Evolutionary conservation across 2,797 vertebrate species (phyloP).

Genomic region (Galagoides demidoff): DNA sequence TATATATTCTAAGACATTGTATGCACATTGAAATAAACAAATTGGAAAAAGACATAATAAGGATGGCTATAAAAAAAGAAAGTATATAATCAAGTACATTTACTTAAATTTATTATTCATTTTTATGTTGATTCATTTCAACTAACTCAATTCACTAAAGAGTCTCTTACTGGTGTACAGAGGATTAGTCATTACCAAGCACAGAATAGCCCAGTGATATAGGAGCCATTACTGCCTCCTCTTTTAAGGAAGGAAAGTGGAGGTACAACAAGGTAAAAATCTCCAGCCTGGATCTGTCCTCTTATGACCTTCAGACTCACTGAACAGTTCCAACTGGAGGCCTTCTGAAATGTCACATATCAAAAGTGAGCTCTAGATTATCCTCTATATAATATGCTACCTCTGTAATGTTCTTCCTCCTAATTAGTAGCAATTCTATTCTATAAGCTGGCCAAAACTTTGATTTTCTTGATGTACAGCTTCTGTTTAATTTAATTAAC

Average conservation of each 20-base stretch:
- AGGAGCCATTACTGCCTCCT: background rate
- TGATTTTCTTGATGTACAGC: background rate
- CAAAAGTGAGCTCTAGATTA: background rate
- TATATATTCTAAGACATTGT: conserved; percentile 17
- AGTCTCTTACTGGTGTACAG: conserved; percentile 7
- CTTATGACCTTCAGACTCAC: background rate
- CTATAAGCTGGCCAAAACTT: background rate
- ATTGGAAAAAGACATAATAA: conserved; percentile 50
- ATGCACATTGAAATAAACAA: conserved; percentile 61
- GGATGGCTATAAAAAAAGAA: conserved; percentile 55
- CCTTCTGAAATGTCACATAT: background rate
- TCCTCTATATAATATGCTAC: background rate
- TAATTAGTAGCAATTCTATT: background rate
- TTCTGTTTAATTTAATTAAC: background rate
- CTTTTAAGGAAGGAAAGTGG: background rate
- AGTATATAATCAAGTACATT: conserved; percentile 68
- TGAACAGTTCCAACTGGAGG: background rate
- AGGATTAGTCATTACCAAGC: conserved; percentile 32
- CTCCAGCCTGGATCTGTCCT: background rate
- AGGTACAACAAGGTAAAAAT: background rate
- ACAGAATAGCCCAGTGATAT: background rate
- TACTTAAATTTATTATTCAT: conserved; percentile 75
- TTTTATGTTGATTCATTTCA: conserved; percentile 67
- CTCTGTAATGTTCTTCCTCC: background rate
- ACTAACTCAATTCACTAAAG: conserved; percentile 59